phyloP scores from a whole-genome alignment of 53 echinoderm and acorn worm genomes.

The Holothuria leucospilota region DNA sequence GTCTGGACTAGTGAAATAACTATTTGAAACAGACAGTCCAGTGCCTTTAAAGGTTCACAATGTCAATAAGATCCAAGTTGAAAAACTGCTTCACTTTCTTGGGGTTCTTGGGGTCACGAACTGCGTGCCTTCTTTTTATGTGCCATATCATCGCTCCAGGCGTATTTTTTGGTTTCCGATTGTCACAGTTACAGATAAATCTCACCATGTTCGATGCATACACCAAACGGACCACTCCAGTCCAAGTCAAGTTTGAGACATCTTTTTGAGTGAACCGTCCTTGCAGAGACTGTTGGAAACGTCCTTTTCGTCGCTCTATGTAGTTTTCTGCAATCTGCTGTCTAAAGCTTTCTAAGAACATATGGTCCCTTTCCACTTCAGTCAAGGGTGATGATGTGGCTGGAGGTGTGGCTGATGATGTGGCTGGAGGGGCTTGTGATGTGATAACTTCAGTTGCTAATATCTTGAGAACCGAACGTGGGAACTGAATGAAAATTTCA shows the following conservation, averaged over 20 bases:
- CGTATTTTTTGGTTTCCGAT: slow-evolving; percentile 15
- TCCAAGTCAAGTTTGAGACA: background rate
- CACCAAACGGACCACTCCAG: background rate
- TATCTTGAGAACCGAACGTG: too few relatives aligned
- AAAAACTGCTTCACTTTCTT: background rate
- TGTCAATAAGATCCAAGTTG: slow-evolving; percentile 31
- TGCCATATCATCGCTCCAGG: slow-evolving; percentile 15
- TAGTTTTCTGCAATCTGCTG: background rate
- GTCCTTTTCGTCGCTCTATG: background rate
- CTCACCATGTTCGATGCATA: background rate
- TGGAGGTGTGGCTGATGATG: slow-evolving; percentile 8
- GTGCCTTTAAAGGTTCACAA: slow-evolving; percentile 4
- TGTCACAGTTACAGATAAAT: slow-evolving; percentile 17
- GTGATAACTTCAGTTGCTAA: too few relatives aligned
- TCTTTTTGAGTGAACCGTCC: background rate
- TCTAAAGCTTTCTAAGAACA: too few relatives aligned
- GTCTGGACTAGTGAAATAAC: slow-evolving; percentile 22
- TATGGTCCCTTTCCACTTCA: too few relatives aligned
- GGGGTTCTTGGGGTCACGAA: slow-evolving; percentile 37
- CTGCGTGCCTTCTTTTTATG: slow-evolving; percentile 7
- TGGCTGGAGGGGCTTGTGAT: background rate
- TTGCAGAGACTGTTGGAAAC: background rate
- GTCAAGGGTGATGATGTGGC: background rate
- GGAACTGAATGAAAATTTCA: too few relatives aligned
- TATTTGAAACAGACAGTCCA: slow-evolving; percentile 16